Percentiles rank a stretch among this genome's conserved stretches.
These are phyloP conservation scores for Drosophila neocordata DNA, from an alignment of 1,140 invertebrate species.

Conservation along the genomic window DNA sequence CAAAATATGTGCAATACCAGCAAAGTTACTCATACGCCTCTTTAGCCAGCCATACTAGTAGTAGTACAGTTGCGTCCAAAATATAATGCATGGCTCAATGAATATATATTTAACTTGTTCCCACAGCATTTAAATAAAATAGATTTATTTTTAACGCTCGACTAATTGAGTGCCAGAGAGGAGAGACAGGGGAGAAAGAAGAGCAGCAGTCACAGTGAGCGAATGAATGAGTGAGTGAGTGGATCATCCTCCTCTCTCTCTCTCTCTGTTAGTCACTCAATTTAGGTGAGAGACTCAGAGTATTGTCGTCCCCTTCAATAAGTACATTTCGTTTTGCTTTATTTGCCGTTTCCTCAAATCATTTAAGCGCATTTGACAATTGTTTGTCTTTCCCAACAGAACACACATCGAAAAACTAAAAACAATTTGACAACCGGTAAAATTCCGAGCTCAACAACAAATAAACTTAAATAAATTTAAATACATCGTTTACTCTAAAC, in stretches of 20 bases:
- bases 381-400: slow-evolving; percentile 74
- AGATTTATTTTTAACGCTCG: slow-evolving; percentile 24
- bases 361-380: slow-evolving; percentile 75
- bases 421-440: slow-evolving; percentile 25
- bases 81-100: background rate
- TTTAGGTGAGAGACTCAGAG: slow-evolving; percentile 22
- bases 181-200: background rate
- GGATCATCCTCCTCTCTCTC: slow-evolving; percentile 29
- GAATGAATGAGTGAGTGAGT: slow-evolving; percentile 17
- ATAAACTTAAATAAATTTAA: slow-evolving; percentile 33
- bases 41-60: background rate
- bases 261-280: slow-evolving; percentile 30
- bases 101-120: slow-evolving; percentile 1
- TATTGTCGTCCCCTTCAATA: slow-evolving; percentile 4
- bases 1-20: slow-evolving; percentile 45
- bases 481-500: slow-evolving; percentile 14
- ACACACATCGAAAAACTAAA: slow-evolving; percentile 33
- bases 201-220: background rate
- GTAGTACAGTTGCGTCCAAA: slow-evolving; percentile 36
- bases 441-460: background rate
- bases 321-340: slow-evolving; percentile 43
- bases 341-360: slow-evolving; percentile 77
- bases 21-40: slow-evolving; percentile 62
- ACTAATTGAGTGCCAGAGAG: slow-evolving; percentile 31
- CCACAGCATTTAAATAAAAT: slow-evolving; percentile 40